These are phyloP conservation scores for Parapristionchus giblindavisi DNA, from an alignment of 2,888 invertebrate genomes.

Conservation along the genomic window DNA sequence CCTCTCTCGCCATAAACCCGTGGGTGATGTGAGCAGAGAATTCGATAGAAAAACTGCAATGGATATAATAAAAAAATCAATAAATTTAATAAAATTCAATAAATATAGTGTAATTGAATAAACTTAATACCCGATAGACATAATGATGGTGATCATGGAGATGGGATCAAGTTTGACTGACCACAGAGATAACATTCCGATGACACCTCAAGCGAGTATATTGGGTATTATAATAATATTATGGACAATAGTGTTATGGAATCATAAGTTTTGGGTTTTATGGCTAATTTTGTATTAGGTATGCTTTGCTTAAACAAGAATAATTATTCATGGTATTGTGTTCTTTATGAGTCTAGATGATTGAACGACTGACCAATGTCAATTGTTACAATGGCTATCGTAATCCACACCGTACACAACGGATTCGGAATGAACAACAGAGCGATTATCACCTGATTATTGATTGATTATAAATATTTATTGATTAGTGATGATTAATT, in stretches of 20 bases:
- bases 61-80: background rate
- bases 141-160: slow-evolving; percentile 94
- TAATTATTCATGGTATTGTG: background rate
- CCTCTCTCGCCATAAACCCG: slow-evolving; percentile 81
- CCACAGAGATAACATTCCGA: slow-evolving; percentile 95
- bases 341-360: background rate
- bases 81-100: background rate
- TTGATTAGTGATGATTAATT: background rate
- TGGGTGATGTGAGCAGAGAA: slow-evolving; percentile 95
- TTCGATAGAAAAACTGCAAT: slow-evolving; percentile 77
- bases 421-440: slow-evolving; percentile 92
- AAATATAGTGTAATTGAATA: slow-evolving; percentile 75
- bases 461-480: background rate
- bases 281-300: no score
- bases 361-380: slow-evolving; percentile 58
- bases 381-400: slow-evolving; percentile 83
- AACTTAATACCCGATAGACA: slow-evolving; percentile 85
- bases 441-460: slow-evolving; percentile 79
- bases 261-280: no score
- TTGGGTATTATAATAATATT: no score
- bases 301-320: background rate
- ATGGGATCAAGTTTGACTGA: slow-evolving; percentile 84
- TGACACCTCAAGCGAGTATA: slow-evolving; percentile 80
- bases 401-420: slow-evolving; percentile 90
- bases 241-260: no score